Conservation (phyloP, 2,113 vertebrate genomes). For the Python bivittatus region DNA sequence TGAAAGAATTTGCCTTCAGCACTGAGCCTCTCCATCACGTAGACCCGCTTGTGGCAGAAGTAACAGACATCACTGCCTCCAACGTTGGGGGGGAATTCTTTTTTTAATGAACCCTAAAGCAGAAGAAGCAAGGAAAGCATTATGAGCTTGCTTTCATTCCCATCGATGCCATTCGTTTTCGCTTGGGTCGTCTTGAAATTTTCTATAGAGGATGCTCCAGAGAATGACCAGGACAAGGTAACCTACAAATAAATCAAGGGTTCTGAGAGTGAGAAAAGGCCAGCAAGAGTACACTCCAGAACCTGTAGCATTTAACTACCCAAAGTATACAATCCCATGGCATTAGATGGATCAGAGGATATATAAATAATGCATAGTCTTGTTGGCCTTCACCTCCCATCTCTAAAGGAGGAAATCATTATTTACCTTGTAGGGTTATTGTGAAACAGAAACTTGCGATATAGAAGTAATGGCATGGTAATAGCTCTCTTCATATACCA, state of each 20-base stretch:
- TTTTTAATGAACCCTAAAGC: slow-evolving; percentile 87
- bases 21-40: slow-evolving; percentile 96
- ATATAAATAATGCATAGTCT: background rate
- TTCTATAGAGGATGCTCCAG: background rate
- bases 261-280: background rate
- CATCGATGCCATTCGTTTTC: fast-evolving
- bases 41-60: slow-evolving; percentile 93
- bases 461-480: background rate
- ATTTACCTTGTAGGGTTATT: background rate
- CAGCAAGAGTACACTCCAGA: background rate
- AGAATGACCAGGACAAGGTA: background rate
- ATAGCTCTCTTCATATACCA: background rate
- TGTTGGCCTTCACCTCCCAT: background rate
- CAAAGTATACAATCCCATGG: background rate
- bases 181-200: background rate
- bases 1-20: slow-evolving; percentile 99
- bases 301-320: background rate
- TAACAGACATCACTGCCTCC: slow-evolving; percentile 97
- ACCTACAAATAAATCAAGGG: slow-evolving; percentile 38
- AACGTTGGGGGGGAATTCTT: slow-evolving; percentile 94
- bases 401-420: slow-evolving; percentile 31
- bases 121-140: background rate
- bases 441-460: background rate
- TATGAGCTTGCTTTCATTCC: fast-evolving
- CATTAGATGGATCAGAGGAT: background rate